phyloP scores from a whole-genome alignment of 2,113 vertebrate species.

The Percina caprodes region DNA sequence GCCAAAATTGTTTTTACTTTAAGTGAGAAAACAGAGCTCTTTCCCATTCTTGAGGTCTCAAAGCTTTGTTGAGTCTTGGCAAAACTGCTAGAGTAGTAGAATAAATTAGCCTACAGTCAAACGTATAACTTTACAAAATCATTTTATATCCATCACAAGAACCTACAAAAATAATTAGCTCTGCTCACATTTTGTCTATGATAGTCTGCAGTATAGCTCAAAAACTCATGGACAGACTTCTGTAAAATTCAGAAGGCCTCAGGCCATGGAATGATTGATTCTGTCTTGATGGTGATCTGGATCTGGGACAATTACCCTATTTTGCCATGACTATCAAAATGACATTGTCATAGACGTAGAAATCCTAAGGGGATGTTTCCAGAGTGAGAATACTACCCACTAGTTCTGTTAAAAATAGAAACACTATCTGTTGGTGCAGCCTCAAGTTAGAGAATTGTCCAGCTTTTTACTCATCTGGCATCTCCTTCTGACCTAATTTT shows the following conservation, averaged over 20 bases:
- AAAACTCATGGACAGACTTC: not conserved
- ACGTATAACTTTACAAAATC: conserved; percentile 15
- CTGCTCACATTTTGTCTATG: conserved; percentile 16
- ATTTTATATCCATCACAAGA: conserved; percentile 23
- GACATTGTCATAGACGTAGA: not conserved
- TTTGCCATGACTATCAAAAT: conserved; percentile 47
- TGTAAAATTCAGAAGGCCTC: conserved; percentile 33
- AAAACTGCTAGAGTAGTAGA: not conserved
- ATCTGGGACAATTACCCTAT: conserved; percentile 45
- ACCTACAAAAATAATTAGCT: conserved; percentile 28
- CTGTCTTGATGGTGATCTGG: conserved; percentile 40
- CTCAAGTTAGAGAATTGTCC: not conserved
- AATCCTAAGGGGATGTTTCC: conserved; percentile 24
- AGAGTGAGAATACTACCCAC: conserved; percentile 3
- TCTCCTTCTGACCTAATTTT: conserved; percentile 11
- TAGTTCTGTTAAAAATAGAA: conserved; percentile 32
- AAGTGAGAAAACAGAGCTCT: not conserved
- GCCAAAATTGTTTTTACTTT: no score
- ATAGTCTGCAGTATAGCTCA: conserved; percentile 11
- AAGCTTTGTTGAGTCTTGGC: conserved; percentile 6
- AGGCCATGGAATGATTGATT: conserved; percentile 52
- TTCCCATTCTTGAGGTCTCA: not conserved
- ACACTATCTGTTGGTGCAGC: not conserved
- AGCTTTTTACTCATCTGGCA: not conserved
- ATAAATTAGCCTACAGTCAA: conserved; percentile 16